A percentile compares a stretch with the other conserved stretches of the same genome.
Conservation (phyloP, 2,888 invertebrate genomes). For the Nomada ruficornis region DNA sequence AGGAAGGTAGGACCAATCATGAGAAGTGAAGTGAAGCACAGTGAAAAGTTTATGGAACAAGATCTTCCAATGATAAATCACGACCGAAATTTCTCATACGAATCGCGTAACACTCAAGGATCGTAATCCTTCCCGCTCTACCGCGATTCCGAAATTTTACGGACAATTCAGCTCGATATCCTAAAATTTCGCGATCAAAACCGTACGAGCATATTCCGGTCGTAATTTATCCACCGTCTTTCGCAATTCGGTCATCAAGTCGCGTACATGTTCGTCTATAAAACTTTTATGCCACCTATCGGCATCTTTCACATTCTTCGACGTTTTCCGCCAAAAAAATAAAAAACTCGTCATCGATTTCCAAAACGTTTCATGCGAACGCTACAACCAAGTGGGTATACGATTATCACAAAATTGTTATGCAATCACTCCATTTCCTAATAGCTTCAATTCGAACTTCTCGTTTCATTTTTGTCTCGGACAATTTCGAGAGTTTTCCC, state of each 20-base stretch:
- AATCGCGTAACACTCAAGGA: conserved; percentile 21
- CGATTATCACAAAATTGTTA: not conserved
- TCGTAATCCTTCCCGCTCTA: conserved; percentile 13
- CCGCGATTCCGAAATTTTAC: conserved; percentile 11
- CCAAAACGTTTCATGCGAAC: not conserved
- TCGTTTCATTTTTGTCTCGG: too few relatives aligned
- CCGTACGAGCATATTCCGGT: conserved; percentile 19
- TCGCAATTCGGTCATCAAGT: not conserved
- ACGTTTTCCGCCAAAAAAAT: not conserved
- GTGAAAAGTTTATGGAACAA: conserved; percentile 5
- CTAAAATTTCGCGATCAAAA: conserved; percentile 16
- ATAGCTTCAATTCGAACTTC: not conserved
- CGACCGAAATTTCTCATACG: conserved; percentile 8
- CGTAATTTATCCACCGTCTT: conserved; percentile 24
- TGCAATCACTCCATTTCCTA: not conserved
- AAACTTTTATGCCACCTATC: conserved; percentile 6
- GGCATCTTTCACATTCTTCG: not conserved
- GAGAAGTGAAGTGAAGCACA: not conserved
- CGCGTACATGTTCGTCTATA: conserved; percentile 1
- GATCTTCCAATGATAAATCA: conserved; percentile 28
- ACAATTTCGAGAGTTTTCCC: not conserved
- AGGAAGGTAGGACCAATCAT: not conserved
- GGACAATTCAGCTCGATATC: conserved; percentile 9
- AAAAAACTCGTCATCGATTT: not conserved
- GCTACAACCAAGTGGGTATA: too few relatives aligned